These are phyloP conservation scores for Drosophila saltans DNA, from an alignment of 1,140 invertebrate genomes.

Conservation along the genomic window DNA sequence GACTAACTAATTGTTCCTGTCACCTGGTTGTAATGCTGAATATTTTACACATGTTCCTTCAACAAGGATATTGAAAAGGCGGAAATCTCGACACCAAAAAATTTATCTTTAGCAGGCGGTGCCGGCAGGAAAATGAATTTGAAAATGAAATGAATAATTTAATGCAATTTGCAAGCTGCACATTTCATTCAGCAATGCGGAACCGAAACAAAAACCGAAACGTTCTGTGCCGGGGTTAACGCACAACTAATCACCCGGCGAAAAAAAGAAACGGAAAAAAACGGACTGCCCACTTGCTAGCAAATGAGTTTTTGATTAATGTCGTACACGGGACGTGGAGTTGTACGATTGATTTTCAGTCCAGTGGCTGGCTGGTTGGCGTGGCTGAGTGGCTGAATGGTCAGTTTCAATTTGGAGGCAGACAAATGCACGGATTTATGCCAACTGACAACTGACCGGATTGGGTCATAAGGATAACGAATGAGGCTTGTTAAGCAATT, in stretches of 20 bases:
- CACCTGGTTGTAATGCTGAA: not conserved
- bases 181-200: slow-evolving; percentile 13
- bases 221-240: slow-evolving; percentile 58
- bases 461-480: slow-evolving; percentile 22
- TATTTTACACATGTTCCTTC: slow-evolving; percentile 1
- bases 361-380: slow-evolving; percentile 6
- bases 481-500: slow-evolving; percentile 34
- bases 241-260: slow-evolving; percentile 73
- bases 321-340: slow-evolving; percentile 27
- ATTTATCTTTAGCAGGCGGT: slow-evolving; percentile 33
- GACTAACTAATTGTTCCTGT: not conserved
- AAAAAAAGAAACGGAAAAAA: slow-evolving; percentile 35
- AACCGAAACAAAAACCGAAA: slow-evolving; percentile 21
- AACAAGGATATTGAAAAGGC: not conserved
- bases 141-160: slow-evolving; percentile 62
- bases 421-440: slow-evolving; percentile 55
- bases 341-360: slow-evolving; percentile 65
- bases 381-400: slow-evolving; percentile 17
- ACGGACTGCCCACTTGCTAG: slow-evolving; percentile 41
- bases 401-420: slow-evolving; percentile 29
- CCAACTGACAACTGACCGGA: slow-evolving; percentile 53
- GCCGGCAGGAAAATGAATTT: not conserved
- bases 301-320: slow-evolving; percentile 80
- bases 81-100: slow-evolving; percentile 29
- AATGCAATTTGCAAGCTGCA: slow-evolving; percentile 60